Base-by-base conservation (phyloP, 2,113 vertebrate species). In the Tyto alba region DNA sequence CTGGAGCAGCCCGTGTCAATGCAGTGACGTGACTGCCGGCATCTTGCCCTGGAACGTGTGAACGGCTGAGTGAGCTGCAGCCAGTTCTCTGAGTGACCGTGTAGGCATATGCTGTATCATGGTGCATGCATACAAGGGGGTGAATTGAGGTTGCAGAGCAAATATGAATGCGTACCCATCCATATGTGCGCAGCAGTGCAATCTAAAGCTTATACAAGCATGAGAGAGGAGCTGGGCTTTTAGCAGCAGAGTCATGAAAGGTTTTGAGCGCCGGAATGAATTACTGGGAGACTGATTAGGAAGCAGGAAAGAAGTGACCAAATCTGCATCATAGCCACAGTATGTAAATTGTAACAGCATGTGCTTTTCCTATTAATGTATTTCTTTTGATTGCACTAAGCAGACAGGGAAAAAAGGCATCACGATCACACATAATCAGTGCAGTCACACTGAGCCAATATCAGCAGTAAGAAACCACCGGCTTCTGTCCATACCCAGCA, bases 11-110 rank as follows among this genome's bases (percentile, higher is more conserved):
- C 34, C 8, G 0, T 64, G 88, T 36, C 34, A 53, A 50, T 1
- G 27, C 29, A 30, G 45, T 1, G 2, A 22, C 7, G 0, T 0
- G 7, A 16, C 10, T 7, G 27, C 18, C 34, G 69, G n/a, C 30
- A 29, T 30, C 64, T 30, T 20, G 20, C 40, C 53, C 50, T 69
- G 73, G 20, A 17, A 2, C 40, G 26, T 15, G 15, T 36, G 53
- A 40, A 20, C 0, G 25, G n/a, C 75, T 59, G 62, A 50, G 5
- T 2, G 47, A 79, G 47, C 71, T 12, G 9, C 40, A 13, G 52
- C 4, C 29, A 2, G 0, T 36, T 30, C 55, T 27, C 77, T 13
- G 87, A 62, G 71, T 72, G 71, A 7, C 48, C 10, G 8, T 22
- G 55, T 4, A 13, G 72, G 60, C 77, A 45, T 20, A 17, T 34